A percentile compares a stretch with the other conserved stretches of the same genome.
Conservation (phyloP, 2,888 invertebrate species). For the Silvanus unidentatus region DNA sequence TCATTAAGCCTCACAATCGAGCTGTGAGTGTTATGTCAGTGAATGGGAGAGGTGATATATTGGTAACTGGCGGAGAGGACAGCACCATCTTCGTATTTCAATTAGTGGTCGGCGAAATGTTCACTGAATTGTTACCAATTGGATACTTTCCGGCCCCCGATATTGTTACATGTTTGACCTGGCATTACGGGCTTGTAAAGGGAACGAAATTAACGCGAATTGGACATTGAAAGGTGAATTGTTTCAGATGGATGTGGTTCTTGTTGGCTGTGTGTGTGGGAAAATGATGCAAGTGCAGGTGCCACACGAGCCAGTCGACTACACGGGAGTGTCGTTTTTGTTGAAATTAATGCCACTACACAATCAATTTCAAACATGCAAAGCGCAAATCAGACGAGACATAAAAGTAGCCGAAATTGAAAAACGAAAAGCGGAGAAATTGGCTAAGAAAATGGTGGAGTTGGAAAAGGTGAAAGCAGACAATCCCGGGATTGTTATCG, state of each 20-base stretch:
- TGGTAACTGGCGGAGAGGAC: slow-evolving; percentile 65
- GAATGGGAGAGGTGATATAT: slow-evolving; percentile 51
- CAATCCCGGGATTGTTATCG: slow-evolving; percentile 56
- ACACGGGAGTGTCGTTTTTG: slow-evolving; percentile 48
- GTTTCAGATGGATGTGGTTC: slow-evolving; percentile 42
- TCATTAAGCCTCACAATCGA: slow-evolving; percentile 63
- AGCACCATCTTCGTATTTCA: slow-evolving; percentile 63
- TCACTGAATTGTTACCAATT: slow-evolving; percentile 52
- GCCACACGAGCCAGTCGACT: slow-evolving; percentile 42
- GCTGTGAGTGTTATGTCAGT: slow-evolving; percentile 57
- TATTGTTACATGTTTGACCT: slow-evolving; percentile 59
- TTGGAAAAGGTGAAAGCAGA: slow-evolving; percentile 52
- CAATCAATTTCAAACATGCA: slow-evolving; percentile 54
- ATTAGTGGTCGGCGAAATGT: slow-evolving; percentile 33
- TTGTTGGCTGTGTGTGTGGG: slow-evolving; percentile 54
- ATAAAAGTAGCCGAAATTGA: slow-evolving; percentile 54
- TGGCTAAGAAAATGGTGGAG: slow-evolving; percentile 51
- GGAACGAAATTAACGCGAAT: background rate
- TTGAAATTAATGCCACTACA: slow-evolving; percentile 38
- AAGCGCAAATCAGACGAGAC: slow-evolving; percentile 55
- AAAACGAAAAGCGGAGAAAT: slow-evolving; percentile 48
- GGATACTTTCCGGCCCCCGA: slow-evolving; percentile 63
- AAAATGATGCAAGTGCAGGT: slow-evolving; percentile 52
- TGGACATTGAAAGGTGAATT: slow-evolving; percentile 7
- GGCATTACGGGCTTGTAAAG: slow-evolving; percentile 43